Conservation (phyloP, 2,113 vertebrate species). For the Helogale parvula region DNA sequence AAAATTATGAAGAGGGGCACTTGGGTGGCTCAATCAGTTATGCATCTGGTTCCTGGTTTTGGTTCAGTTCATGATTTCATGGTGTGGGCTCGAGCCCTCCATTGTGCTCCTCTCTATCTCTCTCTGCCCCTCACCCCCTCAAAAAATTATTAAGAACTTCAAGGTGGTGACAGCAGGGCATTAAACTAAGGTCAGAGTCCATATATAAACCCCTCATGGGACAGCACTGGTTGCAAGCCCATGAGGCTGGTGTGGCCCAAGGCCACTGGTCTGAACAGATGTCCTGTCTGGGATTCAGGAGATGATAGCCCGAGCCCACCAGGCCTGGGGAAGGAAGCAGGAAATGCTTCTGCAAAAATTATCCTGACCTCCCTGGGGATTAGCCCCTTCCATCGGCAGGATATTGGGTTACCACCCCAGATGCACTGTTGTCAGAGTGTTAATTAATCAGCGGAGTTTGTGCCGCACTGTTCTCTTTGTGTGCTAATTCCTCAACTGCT, state of each 20-base stretch:
- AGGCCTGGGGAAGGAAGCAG: background rate
- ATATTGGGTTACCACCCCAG: background rate
- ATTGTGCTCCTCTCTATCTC: too few relatives aligned
- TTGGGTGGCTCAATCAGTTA: too few relatives aligned
- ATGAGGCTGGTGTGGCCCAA: fast-evolving
- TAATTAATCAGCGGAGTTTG: background rate
- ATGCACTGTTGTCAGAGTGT: background rate
- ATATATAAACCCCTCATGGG: fast-evolving
- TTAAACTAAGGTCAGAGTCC: background rate
- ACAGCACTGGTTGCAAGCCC: fast-evolving
- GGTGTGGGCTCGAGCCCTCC: too few relatives aligned
- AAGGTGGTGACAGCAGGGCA: background rate
- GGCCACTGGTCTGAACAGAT: background rate
- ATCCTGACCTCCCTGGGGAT: background rate
- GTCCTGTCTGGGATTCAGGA: background rate
- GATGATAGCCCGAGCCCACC: background rate
- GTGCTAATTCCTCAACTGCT: background rate
- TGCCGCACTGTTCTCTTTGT: background rate
- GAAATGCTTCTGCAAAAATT: slow-evolving; percentile 48
- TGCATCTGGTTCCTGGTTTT: too few relatives aligned
- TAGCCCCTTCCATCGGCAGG: background rate
- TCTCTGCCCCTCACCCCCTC: too few relatives aligned
- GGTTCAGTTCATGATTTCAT: too few relatives aligned
- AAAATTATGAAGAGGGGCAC: background rate
- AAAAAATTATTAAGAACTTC: background rate